A percentile compares a stretch with the other conserved stretches of the same genome.
These are phyloP conservation scores for Penaeus vannamei DNA, from an alignment of 1,140 invertebrate species.

Conservation along the genomic window DNA sequence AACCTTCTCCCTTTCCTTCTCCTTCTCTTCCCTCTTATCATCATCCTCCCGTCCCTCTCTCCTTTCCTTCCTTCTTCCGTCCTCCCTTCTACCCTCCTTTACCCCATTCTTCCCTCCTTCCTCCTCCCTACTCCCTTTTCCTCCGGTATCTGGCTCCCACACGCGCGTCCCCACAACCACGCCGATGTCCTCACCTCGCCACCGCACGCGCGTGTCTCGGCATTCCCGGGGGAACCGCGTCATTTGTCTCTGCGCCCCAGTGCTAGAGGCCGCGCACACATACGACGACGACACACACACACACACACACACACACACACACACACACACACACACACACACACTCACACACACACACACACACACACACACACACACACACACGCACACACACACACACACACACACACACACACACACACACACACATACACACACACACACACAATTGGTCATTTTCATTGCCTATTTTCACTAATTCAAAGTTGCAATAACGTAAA, in stretches of 20 bases:
- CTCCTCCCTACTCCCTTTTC: not conserved
- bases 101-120: not conserved
- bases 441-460: not conserved
- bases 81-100: not conserved
- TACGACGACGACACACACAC: not conserved
- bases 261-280: too few relatives aligned
- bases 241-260: not conserved
- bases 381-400: conserved; percentile 3
- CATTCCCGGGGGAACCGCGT: not conserved
- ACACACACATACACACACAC: conserved; percentile 38
- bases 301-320: conserved; percentile 23
- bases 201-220: not conserved
- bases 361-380: not conserved
- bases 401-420: conserved; percentile 36
- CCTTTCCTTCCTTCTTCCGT: not conserved
- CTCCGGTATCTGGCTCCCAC: not conserved
- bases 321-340: conserved; percentile 32
- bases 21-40: not conserved
- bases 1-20: not conserved
- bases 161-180: not conserved
- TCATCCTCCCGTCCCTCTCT: not conserved
- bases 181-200: not conserved
- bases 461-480: not conserved
- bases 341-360: not conserved
- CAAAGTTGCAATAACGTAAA: not conserved